Evolutionary conservation across 2,797 vertebrate species (phyloP), one percentile per base, ranked within the genome.

Genomic region (Telmatherina bonti): DNA sequence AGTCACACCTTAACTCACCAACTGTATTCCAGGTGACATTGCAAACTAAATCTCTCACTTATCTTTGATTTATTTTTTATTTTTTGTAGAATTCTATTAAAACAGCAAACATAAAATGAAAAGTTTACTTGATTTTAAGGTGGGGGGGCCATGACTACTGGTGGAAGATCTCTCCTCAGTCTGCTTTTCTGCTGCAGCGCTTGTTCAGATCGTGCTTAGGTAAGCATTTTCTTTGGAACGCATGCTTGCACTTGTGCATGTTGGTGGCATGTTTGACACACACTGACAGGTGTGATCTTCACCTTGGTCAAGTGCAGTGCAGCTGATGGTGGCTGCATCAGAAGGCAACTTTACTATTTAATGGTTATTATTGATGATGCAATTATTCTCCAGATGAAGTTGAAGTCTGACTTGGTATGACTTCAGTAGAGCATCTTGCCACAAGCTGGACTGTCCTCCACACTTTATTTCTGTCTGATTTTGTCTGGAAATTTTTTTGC

Each of bases 281-380:
- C 68, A 78, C 72, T 82, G 70, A 29, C 72, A 43, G 2, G 69
- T 84, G 70, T 83, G 72, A 63, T 63, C 73, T 85, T 93, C 84
- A 92, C 89, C 92, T 92, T 92, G 90, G 87, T 91, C 86, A 88
- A 89, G 90, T 79, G 61, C 85, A 24, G 77, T 29, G 75, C 89
- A 89, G 92, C 91, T 92, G 92, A 93, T 92, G 83, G 86, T 31
- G 62, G 81, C 76, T 81, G 81, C 84, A 88, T 90, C 88, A 90
- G 84, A 82, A 73, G 85, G 83, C 86, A 88, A 86, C 87, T 89
- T 89, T 89, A 88, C 76, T 81, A 10, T 93, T 92, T 92, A 90
- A 86, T 82, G 59, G 70, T 66, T 83, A 83, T 91, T 90, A 94
- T 88, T 91, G 89, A 93, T 93, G 91, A 90, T 89, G 88, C 88